Base-by-base conservation (phyloP, 2,888 invertebrate species). In the Dicyrtomina minuta region DNA sequence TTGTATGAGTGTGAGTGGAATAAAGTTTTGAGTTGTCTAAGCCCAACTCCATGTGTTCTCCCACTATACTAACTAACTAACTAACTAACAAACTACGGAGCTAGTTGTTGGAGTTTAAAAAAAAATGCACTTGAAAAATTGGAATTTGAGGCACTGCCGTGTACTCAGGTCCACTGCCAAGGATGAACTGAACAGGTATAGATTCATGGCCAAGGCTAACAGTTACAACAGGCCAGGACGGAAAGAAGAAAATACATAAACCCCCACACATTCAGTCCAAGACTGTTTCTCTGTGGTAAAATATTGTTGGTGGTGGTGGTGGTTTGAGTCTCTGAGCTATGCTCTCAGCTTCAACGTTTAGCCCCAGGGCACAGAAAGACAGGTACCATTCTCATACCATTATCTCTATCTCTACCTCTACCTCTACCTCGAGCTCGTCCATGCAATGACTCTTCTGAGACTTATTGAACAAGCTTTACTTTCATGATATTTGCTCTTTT, bases 131-230 rank as follows among this genome's bases (percentile, higher is more conserved):
- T 59, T 27, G 13, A 39, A 39, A 43, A 43, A 22, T 12, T 10
- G 2, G 55, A 55, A 20, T 60, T 41, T 60, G 43, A 22, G 33
- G 39, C 64, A 51, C 51, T 39, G 15, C 27, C 43, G 70, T 73
- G 72, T 70, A 68, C 71, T 72, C 75, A 70, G 74, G 72, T 75
- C 75, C 78, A 78, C 75, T 77, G 74, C 75, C 77, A 78, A 77
- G 77, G 75, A 76, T 77, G 73, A 74, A 74, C 74, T 77, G 77
- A 76, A 72, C 77, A 77, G 77, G 78, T 77, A 77, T 74, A 73
- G 75, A 78, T 76, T 78, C 78, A 78, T 76, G 76, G 77, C 78
- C 78, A 78, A 78, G 78, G 78, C 78, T 76, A 74, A 77, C 78
- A 75, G 78, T 78, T 72, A 75, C 74, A 43, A 27, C 64, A 69